phyloP scores from a whole-genome alignment of 2,888 invertebrate genomes.

The Eupithecia centaureata region DNA sequence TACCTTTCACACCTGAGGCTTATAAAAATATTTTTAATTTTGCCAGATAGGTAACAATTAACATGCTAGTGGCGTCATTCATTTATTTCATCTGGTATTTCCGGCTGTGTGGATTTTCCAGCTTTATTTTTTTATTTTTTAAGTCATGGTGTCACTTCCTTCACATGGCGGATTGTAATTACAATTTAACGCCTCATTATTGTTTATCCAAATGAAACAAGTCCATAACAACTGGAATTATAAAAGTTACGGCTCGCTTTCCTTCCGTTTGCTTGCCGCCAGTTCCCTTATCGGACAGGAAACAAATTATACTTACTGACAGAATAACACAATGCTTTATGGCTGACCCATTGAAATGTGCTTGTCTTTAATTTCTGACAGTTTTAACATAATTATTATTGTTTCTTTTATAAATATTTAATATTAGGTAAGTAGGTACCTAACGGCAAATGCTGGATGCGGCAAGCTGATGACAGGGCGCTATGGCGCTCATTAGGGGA shows the following conservation, averaged over 20 bases:
- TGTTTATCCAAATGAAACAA: not conserved
- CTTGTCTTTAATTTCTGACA: not conserved
- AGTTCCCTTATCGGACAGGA: conserved; percentile 46
- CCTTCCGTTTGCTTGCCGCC: conserved; percentile 36
- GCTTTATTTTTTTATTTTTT: not conserved
- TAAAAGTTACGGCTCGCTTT: conserved; percentile 28
- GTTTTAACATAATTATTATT: not conserved
- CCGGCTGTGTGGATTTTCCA: no score
- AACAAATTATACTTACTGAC: conserved; percentile 34
- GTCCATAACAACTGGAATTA: not conserved
- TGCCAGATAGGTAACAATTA: no score
- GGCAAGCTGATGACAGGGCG: no score
- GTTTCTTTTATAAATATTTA: not conserved
- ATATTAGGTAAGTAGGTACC: not conserved
- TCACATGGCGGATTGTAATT: not conserved
- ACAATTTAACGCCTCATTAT: not conserved
- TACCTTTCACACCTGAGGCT: no score
- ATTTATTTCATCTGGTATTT: no score
- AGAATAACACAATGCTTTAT: conserved; percentile 10
- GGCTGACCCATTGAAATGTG: conserved; percentile 6
- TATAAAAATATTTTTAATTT: no score
- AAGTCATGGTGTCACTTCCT: not conserved
- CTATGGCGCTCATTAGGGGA: no score
- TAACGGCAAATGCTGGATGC: no score
- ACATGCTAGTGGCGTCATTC: not conserved